Percentiles rank a stretch among this genome's conserved stretches.
phyloP scores from a whole-genome alignment of 2,888 invertebrate genomes.

The Ashinkailepas kermadecensis region DNA sequence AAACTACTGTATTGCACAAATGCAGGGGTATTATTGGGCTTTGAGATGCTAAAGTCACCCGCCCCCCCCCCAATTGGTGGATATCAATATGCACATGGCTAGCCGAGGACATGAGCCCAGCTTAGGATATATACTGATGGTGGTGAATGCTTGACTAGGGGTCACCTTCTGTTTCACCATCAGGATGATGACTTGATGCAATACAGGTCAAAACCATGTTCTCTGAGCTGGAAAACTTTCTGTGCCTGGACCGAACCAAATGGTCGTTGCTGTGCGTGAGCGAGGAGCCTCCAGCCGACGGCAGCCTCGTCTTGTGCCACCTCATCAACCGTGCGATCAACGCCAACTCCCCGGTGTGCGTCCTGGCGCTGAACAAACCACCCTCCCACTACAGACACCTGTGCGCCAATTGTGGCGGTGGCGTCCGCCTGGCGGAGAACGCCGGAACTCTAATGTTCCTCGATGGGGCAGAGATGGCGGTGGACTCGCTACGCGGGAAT shows the following conservation, averaged over 20 bases:
- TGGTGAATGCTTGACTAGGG: too few relatives aligned
- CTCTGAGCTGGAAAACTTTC: not conserved
- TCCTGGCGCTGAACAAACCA: not conserved
- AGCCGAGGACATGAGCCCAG: too few relatives aligned
- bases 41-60: too few relatives aligned
- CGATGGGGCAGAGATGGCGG: not conserved
- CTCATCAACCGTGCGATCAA: not conserved
- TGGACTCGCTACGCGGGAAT: not conserved
- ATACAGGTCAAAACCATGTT: not conserved
- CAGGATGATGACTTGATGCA: too few relatives aligned
- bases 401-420: not conserved
- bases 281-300: not conserved
- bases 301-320: not conserved
- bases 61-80: too few relatives aligned
- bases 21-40: too few relatives aligned
- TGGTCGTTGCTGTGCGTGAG: not conserved
- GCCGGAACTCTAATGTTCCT: not conserved
- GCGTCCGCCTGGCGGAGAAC: not conserved
- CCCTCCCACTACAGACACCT: not conserved
- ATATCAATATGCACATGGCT: too few relatives aligned
- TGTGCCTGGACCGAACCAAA: not conserved
- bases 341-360: not conserved
- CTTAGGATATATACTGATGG: too few relatives aligned
- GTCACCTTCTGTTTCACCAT: too few relatives aligned
- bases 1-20: too few relatives aligned